Conservation (phyloP, 2,113 vertebrate species). For the Scomber scombrus region DNA sequence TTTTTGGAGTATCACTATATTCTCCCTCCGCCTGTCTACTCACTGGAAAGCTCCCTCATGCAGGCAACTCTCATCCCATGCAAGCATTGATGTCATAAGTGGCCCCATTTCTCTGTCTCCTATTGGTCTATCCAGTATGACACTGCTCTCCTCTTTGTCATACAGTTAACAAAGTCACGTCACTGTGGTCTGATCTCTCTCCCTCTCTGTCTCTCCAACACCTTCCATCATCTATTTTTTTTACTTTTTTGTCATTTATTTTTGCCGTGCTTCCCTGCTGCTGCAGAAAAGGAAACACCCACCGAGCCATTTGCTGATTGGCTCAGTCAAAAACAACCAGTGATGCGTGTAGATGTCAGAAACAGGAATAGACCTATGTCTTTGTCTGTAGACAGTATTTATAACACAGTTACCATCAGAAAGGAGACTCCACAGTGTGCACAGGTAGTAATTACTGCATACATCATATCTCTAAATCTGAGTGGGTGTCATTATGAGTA, state of each 20-base stretch:
- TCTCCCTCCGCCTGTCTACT: slow-evolving; percentile 74
- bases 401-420: slow-evolving; percentile 8
- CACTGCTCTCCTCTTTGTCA: slow-evolving; percentile 71
- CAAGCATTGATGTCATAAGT: slow-evolving; percentile 80
- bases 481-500: background rate
- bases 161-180: slow-evolving; percentile 72
- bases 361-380: slow-evolving; percentile 29
- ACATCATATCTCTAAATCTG: background rate
- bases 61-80: slow-evolving; percentile 71
- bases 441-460: slow-evolving; percentile 16
- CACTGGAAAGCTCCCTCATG: slow-evolving; percentile 76
- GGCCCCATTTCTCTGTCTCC: slow-evolving; percentile 74
- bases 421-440: background rate
- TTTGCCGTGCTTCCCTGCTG: slow-evolving; percentile 23
- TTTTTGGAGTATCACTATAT: slow-evolving; percentile 57
- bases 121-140: slow-evolving; percentile 69
- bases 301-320: slow-evolving; percentile 71
- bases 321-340: slow-evolving; percentile 60
- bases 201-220: slow-evolving; percentile 9
- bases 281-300: slow-evolving; percentile 70
- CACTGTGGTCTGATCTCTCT: slow-evolving; percentile 66
- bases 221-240: slow-evolving; percentile 32
- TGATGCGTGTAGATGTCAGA: slow-evolving; percentile 65
- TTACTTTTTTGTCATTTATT: slow-evolving; percentile 40
- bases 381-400: background rate